Evolutionary conservation across 2,797 vertebrate species (phyloP).

Genomic region (Phylloscopus collybita): DNA sequence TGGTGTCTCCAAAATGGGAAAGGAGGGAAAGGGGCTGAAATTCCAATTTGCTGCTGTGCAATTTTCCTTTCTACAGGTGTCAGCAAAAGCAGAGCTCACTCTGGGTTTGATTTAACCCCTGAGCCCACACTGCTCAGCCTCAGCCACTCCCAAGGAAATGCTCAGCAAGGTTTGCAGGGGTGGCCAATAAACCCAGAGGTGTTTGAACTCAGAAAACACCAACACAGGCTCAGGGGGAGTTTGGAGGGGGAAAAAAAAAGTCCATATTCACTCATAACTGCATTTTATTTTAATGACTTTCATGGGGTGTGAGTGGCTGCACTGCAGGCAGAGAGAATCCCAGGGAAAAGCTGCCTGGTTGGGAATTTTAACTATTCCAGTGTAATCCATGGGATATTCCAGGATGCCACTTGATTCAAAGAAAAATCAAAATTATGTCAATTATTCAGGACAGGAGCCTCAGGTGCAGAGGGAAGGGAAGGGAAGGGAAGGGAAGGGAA

Average conservation of each 20-base stretch:
- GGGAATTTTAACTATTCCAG: not conserved
- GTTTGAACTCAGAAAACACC: not conserved
- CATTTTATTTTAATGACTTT: not conserved
- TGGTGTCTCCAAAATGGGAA: not conserved
- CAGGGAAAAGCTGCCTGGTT: not conserved
- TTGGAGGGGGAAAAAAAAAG: no score
- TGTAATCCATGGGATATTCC: not conserved
- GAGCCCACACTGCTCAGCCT: not conserved
- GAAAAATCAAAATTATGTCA: not conserved
- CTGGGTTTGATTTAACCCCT: not conserved
- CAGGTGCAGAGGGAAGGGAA: no score
- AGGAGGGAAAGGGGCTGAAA: not conserved
- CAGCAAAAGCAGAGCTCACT: slow-evolving; percentile 19
- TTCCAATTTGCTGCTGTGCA: not conserved
- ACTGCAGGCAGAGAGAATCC: not conserved
- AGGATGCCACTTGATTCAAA: not conserved
- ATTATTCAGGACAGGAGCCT: not conserved
- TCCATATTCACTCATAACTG: not conserved
- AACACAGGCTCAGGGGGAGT: not conserved
- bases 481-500: no score
- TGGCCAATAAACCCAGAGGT: not conserved
- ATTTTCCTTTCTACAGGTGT: not conserved
- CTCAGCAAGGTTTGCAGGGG: not conserved
- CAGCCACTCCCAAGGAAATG: not conserved
- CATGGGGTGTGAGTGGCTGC: not conserved